These are phyloP conservation scores for Macrosiphum euphorbiae DNA, from an alignment of 2,888 invertebrate species.

Conservation along the genomic window DNA sequence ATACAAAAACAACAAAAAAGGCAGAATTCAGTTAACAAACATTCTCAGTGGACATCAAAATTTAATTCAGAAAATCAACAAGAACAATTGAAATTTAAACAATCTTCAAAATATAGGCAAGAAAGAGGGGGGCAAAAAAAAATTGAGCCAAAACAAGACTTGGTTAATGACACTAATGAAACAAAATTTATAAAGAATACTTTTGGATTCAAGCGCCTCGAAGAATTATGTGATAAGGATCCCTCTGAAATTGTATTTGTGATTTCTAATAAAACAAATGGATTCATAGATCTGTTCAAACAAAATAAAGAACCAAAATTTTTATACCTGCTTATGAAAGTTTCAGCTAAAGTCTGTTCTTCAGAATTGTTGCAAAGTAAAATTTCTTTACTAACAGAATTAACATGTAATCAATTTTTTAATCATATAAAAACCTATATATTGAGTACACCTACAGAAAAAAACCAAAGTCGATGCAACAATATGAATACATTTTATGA, in stretches of 20 bases:
- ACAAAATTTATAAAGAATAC: neutral
- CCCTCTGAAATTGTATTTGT: slow-evolving; percentile 57
- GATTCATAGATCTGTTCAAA: slow-evolving; percentile 51
- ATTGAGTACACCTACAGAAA: slow-evolving; percentile 66
- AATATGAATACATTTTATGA: slow-evolving; percentile 68
- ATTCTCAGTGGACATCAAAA: neutral
- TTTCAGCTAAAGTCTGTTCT: slow-evolving; percentile 56
- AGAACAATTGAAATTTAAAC: neutral
- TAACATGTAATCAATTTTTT: slow-evolving; percentile 47
- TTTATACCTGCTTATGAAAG: slow-evolving; percentile 60
- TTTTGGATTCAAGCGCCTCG: slow-evolving; percentile 49
- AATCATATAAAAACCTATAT: slow-evolving; percentile 57
- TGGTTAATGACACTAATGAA: neutral
- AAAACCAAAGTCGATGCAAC: slow-evolving; percentile 66
- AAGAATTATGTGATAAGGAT: slow-evolving; percentile 53
- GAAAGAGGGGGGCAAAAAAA: neutral
- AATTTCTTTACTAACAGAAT: slow-evolving; percentile 28
- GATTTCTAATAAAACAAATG: slow-evolving; percentile 32
- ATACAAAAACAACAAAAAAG: neutral
- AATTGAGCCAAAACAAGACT: neutral
- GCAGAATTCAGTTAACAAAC: neutral
- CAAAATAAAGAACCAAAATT: slow-evolving; percentile 53
- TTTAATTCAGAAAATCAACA: neutral
- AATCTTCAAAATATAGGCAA: neutral
- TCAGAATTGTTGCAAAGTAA: slow-evolving; percentile 53